Evolutionary conservation across 2,113 vertebrate species (phyloP).

Genomic region (Lasiurus cinereus): DNA sequence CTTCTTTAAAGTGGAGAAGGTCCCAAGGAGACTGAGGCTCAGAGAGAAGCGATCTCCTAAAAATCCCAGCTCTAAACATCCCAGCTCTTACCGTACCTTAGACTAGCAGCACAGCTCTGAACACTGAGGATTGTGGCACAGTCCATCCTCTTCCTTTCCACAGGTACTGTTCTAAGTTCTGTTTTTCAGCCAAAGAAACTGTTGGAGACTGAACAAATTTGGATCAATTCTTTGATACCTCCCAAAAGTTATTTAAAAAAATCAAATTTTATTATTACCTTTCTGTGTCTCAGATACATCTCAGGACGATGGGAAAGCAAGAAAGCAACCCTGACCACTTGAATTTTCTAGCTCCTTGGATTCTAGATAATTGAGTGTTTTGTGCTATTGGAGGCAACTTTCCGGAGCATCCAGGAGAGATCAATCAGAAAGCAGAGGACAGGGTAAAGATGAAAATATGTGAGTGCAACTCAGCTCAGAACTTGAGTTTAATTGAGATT

Average conservation of each 20-base stretch:
- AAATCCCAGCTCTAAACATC: neutral
- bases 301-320: constrained; percentile 26
- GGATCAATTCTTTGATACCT: constrained; percentile 1
- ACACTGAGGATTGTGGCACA: neutral
- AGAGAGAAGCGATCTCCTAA: constrained; percentile 17
- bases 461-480: neutral
- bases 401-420: neutral
- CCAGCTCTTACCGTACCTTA: neutral
- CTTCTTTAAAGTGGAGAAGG: neutral
- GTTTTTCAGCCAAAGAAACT: neutral
- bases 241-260: constrained; percentile 32
- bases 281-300: neutral
- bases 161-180: neutral
- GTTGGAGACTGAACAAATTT: neutral
- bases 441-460: constrained; percentile 18
- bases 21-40: neutral
- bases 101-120: neutral
- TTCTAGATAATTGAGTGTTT: neutral
- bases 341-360: neutral
- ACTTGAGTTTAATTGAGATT: constrained; percentile 35
- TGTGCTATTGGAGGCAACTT: constrained; percentile 38
- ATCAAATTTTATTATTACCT: neutral
- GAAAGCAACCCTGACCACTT: neutral
- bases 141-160: constrained; percentile 1
- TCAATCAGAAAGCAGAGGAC: neutral